Evolutionary conservation across 2,797 vertebrate genomes (phyloP).

Genomic region (Chiroxiphia lanceolata): DNA sequence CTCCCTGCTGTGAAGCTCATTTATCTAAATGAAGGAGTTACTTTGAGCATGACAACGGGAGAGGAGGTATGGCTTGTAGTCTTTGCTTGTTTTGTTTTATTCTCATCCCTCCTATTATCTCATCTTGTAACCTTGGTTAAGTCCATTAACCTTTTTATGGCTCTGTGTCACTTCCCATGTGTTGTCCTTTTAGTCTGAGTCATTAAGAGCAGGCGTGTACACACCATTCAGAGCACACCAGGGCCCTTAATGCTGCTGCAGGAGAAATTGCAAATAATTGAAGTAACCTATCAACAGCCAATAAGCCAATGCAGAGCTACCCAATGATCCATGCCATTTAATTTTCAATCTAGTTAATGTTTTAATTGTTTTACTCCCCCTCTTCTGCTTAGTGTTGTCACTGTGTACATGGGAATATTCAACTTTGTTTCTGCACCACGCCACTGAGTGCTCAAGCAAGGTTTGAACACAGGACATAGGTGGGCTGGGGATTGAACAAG

Average conservation of each 20-base stretch:
- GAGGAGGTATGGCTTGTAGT: neutral
- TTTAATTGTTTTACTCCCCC: slow-evolving; percentile 55
- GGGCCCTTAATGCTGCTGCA: neutral
- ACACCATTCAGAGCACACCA: neutral
- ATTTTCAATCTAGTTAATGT: slow-evolving; percentile 52
- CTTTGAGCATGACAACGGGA: neutral
- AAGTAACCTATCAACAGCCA: slow-evolving; percentile 47
- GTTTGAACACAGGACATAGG: neutral
- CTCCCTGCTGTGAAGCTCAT: neutral
- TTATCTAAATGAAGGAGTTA: slow-evolving; percentile 20
- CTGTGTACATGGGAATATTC: neutral
- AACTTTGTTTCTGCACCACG: neutral
- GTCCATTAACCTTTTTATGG: slow-evolving; percentile 52
- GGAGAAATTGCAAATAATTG: slow-evolving; percentile 10
- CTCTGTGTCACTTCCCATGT: slow-evolving; percentile 34
- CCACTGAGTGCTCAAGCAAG: neutral
- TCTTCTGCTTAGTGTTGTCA: neutral
- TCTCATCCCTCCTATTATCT: slow-evolving; percentile 12
- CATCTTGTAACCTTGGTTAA: slow-evolving; percentile 29
- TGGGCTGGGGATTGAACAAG: neutral
- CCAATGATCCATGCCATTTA: slow-evolving; percentile 36
- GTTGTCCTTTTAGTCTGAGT: slow-evolving; percentile 25
- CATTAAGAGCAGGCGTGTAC: neutral
- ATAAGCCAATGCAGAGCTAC: neutral
- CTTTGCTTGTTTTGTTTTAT: slow-evolving; percentile 28